Conservation (phyloP, 2,888 invertebrate species). For the Machimus atricapillus region DNA sequence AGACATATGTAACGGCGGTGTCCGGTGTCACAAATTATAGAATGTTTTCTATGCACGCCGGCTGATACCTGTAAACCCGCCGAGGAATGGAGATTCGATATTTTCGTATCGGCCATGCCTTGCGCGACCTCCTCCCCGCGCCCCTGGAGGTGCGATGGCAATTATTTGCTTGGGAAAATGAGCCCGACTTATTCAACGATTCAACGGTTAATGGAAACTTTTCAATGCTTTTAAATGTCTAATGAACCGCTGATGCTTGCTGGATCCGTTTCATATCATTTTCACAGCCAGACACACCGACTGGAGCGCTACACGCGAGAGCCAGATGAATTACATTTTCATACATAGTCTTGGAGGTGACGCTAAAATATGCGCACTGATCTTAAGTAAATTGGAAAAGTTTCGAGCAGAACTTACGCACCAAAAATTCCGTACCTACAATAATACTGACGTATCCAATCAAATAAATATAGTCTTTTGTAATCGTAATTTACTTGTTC, state of each 20-base stretch:
- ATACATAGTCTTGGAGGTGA: neutral
- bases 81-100: slow-evolving; percentile 33
- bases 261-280: slow-evolving; percentile 42
- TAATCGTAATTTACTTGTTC: no score
- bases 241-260: slow-evolving; percentile 43
- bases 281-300: slow-evolving; percentile 33
- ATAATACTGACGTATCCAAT: no score
- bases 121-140: neutral
- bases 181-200: slow-evolving; percentile 22
- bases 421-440: no score
- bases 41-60: slow-evolving; percentile 23
- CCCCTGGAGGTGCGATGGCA: slow-evolving; percentile 39
- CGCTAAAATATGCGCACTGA: neutral
- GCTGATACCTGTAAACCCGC: slow-evolving; percentile 20
- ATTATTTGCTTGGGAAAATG: slow-evolving; percentile 41
- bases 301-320: neutral
- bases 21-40: slow-evolving; percentile 44
- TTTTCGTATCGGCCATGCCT: slow-evolving; percentile 36
- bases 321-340: neutral
- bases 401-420: no score
- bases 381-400: neutral
- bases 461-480: no score
- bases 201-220: slow-evolving; percentile 44
- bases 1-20: slow-evolving; percentile 46
- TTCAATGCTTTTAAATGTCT: slow-evolving; percentile 46